These are phyloP conservation scores for Passerina amoena DNA, from an alignment of 2,113 vertebrate genomes.

Conservation along the genomic window DNA sequence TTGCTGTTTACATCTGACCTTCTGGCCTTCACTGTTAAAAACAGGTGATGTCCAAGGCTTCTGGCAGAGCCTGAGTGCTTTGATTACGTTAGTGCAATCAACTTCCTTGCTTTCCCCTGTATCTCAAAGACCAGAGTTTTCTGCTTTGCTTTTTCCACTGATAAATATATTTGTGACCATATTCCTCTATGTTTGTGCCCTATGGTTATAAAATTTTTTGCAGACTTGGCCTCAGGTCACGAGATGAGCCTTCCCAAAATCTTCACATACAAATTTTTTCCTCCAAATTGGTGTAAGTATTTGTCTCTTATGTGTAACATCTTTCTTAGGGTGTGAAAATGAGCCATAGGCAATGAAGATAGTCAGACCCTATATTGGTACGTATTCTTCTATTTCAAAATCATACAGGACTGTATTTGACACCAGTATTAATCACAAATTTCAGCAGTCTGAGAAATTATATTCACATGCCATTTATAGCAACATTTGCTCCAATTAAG, in stretches of 20 bases:
- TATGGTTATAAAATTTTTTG: background rate
- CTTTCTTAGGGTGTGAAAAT: background rate
- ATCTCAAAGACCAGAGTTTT: background rate
- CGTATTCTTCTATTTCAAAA: background rate
- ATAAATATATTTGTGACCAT: background rate
- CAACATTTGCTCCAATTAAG: background rate
- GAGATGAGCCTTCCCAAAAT: background rate
- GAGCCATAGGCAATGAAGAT: background rate
- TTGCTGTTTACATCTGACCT: background rate
- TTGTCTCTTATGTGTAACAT: background rate
- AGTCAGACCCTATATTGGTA: background rate
- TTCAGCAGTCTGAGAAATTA: background rate
- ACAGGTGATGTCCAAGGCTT: conserved; percentile 29
- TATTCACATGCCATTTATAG: background rate
- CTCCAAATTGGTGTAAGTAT: background rate
- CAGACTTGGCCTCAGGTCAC: background rate
- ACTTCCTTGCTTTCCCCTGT: background rate
- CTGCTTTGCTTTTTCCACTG: background rate
- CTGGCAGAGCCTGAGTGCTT: background rate
- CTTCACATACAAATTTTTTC: background rate
- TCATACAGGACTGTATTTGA: background rate
- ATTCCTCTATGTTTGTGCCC: background rate
- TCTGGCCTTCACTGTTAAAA: background rate
- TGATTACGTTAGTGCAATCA: background rate
- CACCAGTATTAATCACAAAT: background rate